A percentile compares a stretch with the other conserved stretches of the same genome.
Conservation (phyloP, 2,113 vertebrate species). For the Neodon shergylaensis region DNA sequence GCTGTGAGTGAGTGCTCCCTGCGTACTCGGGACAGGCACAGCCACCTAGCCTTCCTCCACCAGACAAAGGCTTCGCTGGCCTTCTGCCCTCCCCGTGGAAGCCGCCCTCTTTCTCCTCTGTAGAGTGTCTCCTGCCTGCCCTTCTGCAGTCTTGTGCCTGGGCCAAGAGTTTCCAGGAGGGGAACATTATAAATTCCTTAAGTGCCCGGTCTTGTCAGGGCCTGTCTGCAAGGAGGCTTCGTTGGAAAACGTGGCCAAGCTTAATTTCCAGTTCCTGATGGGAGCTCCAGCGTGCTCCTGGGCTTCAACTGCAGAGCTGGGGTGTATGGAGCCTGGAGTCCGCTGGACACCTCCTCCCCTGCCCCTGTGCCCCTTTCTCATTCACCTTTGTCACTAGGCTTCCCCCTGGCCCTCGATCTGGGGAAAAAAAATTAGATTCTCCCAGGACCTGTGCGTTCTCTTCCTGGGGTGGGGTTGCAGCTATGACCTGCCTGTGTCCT, state of each 20-base stretch:
- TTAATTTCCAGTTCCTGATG: conserved; percentile 76
- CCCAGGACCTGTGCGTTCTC: not conserved
- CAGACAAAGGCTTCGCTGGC: conserved; percentile 27
- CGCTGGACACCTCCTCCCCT: fast-evolving
- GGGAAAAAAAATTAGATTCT: not conserved
- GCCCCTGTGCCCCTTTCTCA: fast-evolving
- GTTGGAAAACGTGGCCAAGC: conserved; percentile 74
- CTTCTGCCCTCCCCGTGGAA: not conserved
- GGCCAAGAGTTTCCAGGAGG: conserved; percentile 82
- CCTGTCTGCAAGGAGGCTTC: conserved; percentile 85
- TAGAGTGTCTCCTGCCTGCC: conserved; percentile 63
- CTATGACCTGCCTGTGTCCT: not conserved
- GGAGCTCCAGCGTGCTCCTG: conserved; percentile 41
- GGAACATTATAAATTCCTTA: conserved; percentile 90
- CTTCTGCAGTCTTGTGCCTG: conserved; percentile 59
- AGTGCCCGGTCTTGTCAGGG: conserved; percentile 92
- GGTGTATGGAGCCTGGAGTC: conserved; percentile 20
- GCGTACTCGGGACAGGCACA: not conserved
- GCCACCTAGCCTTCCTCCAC: not conserved
- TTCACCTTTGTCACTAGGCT: fast-evolving
- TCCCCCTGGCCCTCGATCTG: fast-evolving
- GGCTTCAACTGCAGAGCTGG: conserved; percentile 62
- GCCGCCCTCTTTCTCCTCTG: not conserved
- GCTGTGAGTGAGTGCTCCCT: no score
- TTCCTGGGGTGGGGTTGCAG: not conserved